These are phyloP conservation scores for Oligia fasciuncula DNA, from an alignment of 2,888 invertebrate genomes.

Conservation along the genomic window DNA sequence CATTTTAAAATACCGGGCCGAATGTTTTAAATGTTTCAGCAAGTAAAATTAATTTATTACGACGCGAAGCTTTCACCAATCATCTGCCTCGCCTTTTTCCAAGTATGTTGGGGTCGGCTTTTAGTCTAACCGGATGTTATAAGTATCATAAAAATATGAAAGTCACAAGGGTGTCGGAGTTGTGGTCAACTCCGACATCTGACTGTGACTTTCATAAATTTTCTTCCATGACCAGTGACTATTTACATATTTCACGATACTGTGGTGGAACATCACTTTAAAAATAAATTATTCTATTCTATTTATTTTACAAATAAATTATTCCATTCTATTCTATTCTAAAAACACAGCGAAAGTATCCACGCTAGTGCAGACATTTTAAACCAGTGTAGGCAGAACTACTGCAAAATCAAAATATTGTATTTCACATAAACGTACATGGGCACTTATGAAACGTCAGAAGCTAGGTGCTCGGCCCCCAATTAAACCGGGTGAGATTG, in stretches of 20 bases:
- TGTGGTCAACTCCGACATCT: background rate
- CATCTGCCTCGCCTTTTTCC: background rate
- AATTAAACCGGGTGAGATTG: conserved; percentile 1
- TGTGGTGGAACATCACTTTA: background rate
- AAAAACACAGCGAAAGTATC: background rate
- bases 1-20: background rate
- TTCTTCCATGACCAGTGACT: background rate
- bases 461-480: too few relatives aligned
- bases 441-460: too few relatives aligned
- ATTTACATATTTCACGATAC: background rate
- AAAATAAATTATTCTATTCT: too few relatives aligned
- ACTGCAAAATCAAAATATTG: too few relatives aligned
- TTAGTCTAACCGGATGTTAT: background rate
- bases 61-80: background rate
- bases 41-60: background rate
- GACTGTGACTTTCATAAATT: background rate
- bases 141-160: background rate
- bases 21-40: background rate
- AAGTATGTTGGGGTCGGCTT: background rate
- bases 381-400: background rate
- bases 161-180: background rate
- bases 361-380: background rate
- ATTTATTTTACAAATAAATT: too few relatives aligned
- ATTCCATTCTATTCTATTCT: too few relatives aligned
- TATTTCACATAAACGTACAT: too few relatives aligned